Percentiles rank a stretch among this genome's conserved stretches.
phyloP scores from a whole-genome alignment of 2,888 invertebrate species.

The Achlya flavicornis region DNA sequence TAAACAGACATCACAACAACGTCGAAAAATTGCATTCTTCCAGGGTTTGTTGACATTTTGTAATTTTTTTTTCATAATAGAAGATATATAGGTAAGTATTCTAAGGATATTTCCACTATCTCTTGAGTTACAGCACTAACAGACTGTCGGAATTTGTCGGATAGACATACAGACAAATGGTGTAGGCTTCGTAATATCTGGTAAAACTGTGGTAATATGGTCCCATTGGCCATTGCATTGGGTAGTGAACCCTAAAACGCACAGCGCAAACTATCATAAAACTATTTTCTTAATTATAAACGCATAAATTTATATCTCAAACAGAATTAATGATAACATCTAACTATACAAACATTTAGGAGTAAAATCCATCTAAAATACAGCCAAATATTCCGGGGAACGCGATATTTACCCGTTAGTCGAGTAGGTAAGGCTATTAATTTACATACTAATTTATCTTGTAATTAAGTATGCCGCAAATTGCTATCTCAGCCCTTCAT shows the following conservation, averaged over 20 bases:
- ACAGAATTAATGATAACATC: neutral
- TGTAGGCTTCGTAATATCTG: no score
- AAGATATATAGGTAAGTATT: no score
- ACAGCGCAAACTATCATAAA: neutral
- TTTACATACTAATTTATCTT: conserved; percentile 83
- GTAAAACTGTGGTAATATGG: no score
- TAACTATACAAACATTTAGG: conserved; percentile 17
- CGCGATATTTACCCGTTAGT: conserved; percentile 36
- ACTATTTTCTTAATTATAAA: neutral
- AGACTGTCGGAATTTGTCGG: no score
- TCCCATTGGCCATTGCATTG: no score
- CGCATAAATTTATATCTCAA: neutral
- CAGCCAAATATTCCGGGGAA: conserved; percentile 26
- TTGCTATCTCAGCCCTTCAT: conserved; percentile 83
- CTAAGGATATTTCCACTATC: no score
- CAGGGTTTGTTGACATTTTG: no score
- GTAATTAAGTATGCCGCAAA: conserved; percentile 82
- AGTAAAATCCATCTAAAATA: conserved; percentile 20
- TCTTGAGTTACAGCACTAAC: no score
- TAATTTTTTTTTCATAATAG: no score
- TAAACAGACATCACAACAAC: no score
- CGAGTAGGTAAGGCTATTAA: conserved; percentile 66
- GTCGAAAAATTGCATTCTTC: no score
- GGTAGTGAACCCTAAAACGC: neutral
- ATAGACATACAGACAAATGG: no score